Conservation (phyloP, 2,113 vertebrate species). For the Channa maculata region DNA sequence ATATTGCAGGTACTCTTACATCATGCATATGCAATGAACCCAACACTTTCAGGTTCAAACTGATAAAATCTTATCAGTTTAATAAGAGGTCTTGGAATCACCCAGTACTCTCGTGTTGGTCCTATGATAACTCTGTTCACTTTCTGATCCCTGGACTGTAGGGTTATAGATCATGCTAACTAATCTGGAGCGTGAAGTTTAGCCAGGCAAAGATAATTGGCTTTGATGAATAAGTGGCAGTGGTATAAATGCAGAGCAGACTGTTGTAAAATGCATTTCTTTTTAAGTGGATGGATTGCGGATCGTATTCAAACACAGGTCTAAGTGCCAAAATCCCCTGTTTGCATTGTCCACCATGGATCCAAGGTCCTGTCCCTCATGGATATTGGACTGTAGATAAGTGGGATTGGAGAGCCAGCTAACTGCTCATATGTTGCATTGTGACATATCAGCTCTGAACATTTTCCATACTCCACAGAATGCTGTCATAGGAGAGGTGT, state of each 20-base stretch:
- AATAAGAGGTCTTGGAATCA: neutral
- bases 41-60: neutral
- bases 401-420: neutral
- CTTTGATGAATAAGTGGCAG: neutral
- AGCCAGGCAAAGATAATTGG: conserved; percentile 31
- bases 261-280: neutral
- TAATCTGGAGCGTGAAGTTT: conserved; percentile 66
- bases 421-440: conserved; percentile 1
- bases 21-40: neutral
- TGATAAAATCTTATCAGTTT: neutral
- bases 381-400: conserved; percentile 51
- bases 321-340: neutral
- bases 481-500: conserved; percentile 24
- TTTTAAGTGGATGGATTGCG: neutral
- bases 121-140: neutral
- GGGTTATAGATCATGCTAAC: conserved; percentile 56
- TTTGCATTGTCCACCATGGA: conserved; percentile 4
- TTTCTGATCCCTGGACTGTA: conserved; percentile 1
- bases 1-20: neutral
- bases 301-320: neutral
- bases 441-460: conserved; percentile 5
- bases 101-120: conserved; percentile 16
- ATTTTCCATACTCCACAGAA: conserved; percentile 28
- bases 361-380: conserved; percentile 16
- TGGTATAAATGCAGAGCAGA: conserved; percentile 26